Conservation (phyloP, 2,888 invertebrate species). For the Clepsis dumicolana region DNA sequence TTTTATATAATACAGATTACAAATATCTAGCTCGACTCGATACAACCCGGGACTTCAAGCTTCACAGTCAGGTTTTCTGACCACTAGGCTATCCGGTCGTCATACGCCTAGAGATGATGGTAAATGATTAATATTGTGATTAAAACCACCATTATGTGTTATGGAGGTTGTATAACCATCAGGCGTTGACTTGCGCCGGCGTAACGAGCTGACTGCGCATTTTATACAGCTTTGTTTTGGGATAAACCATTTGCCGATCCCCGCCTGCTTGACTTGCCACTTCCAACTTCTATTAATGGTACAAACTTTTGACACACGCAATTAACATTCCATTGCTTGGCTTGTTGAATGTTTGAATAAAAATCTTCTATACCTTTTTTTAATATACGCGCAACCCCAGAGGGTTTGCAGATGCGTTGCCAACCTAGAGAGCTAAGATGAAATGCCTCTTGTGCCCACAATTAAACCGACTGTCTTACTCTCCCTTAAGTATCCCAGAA, state of each 20-base stretch:
- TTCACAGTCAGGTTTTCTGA: too few species aligned
- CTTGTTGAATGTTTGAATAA: not conserved
- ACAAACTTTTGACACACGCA: not conserved
- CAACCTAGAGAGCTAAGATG: too few species aligned
- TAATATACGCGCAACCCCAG: too few species aligned
- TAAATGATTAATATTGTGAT: not conserved
- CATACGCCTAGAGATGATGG: too few species aligned
- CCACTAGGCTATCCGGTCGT: too few species aligned
- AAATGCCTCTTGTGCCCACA: too few species aligned
- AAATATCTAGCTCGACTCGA: too few species aligned
- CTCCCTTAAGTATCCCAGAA: too few species aligned
- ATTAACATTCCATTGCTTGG: not conserved
- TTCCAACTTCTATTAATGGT: conserved; percentile 16
- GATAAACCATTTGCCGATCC: conserved; percentile 39
- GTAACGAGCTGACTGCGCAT: conserved; percentile 50
- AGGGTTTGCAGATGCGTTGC: too few species aligned
- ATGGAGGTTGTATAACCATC: not conserved
- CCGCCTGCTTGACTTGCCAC: conserved; percentile 21
- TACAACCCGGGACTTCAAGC: too few species aligned
- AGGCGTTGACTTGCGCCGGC: conserved; percentile 43
- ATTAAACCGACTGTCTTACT: too few species aligned
- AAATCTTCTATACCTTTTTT: not conserved
- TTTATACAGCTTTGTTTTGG: conserved; percentile 43
- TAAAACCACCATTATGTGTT: not conserved
- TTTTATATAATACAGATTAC: too few species aligned